Percentiles rank a stretch among this genome's conserved stretches.
Conservation (phyloP, 2,113 vertebrate genomes). For the Corvus hawaiiensis region DNA sequence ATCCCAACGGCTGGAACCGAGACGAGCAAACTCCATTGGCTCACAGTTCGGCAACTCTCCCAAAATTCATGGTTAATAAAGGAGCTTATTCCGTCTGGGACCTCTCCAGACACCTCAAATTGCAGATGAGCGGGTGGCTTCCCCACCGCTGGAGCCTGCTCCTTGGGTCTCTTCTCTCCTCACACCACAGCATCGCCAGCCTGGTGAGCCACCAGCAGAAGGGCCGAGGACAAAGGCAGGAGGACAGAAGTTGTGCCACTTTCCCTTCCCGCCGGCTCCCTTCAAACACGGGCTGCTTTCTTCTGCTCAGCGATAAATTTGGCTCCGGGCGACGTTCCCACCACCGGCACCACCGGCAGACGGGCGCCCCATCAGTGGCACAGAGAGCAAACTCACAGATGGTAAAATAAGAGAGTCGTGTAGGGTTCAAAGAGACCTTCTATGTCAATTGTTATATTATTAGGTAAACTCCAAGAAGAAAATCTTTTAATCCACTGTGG, state of each 20-base stretch:
- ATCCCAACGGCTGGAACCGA: not conserved
- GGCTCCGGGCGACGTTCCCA: conserved; percentile 26
- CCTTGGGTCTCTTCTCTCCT: not conserved
- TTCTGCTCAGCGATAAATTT: not conserved
- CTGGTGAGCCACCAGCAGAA: not conserved
- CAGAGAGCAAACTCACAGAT: conserved; percentile 60
- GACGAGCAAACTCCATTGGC: not conserved
- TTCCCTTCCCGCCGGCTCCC: not conserved
- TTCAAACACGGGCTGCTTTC: not conserved
- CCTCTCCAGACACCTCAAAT: not conserved
- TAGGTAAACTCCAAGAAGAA: conserved; percentile 84
- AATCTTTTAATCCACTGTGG: conserved; percentile 97
- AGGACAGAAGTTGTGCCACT: conserved; percentile 40
- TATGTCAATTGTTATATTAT: conserved; percentile 77
- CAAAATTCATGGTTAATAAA: not conserved
- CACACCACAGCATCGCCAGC: not conserved
- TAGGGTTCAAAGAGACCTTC: conserved; percentile 73
- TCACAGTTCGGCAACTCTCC: not conserved
- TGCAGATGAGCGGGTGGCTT: not conserved
- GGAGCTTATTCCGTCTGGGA: not conserved
- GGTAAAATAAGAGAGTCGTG: conserved; percentile 55
- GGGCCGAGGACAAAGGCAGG: conserved; percentile 38
- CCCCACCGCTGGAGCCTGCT: not conserved
- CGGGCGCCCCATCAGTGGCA: conserved; percentile 13
- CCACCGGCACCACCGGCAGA: not conserved